These are phyloP conservation scores for Neoaliturus tenellus DNA, from an alignment of 2,888 invertebrate genomes.

Conservation along the genomic window DNA sequence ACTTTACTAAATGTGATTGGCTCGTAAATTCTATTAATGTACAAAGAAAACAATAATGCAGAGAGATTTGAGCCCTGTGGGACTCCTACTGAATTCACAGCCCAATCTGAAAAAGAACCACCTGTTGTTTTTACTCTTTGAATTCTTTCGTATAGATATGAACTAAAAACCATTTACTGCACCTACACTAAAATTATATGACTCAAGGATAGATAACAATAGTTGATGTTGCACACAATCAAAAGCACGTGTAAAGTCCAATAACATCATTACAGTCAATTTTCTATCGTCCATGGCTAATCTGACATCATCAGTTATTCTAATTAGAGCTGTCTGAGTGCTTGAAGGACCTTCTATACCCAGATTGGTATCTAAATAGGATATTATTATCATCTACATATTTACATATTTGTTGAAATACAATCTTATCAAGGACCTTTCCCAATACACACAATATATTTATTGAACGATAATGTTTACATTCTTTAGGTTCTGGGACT, in stretches of 20 bases:
- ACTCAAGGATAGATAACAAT: neutral
- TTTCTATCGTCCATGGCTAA: neutral
- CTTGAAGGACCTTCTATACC: neutral
- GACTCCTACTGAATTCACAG: neutral
- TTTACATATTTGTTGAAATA: neutral
- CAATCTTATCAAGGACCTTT: neutral
- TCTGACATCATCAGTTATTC: neutral
- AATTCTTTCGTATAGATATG: neutral
- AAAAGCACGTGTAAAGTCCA: neutral
- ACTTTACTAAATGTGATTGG: neutral
- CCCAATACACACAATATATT: slow-evolving; percentile 9
- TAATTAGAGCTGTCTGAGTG: neutral
- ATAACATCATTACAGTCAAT: neutral
- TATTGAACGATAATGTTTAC: neutral
- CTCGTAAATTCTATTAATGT: slow-evolving; percentile 1
- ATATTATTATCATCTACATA: neutral
- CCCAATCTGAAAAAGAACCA: neutral
- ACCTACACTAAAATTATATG: neutral
- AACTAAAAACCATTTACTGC: neutral
- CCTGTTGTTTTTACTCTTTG: neutral
- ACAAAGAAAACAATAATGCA: neutral
- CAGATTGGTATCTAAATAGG: neutral
- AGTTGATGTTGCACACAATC: neutral
- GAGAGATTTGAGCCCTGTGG: neutral
- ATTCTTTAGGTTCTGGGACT: neutral